Evolutionary conservation across 2,888 invertebrate genomes (phyloP).

Genomic region (Sphaeridia pumilis): DNA sequence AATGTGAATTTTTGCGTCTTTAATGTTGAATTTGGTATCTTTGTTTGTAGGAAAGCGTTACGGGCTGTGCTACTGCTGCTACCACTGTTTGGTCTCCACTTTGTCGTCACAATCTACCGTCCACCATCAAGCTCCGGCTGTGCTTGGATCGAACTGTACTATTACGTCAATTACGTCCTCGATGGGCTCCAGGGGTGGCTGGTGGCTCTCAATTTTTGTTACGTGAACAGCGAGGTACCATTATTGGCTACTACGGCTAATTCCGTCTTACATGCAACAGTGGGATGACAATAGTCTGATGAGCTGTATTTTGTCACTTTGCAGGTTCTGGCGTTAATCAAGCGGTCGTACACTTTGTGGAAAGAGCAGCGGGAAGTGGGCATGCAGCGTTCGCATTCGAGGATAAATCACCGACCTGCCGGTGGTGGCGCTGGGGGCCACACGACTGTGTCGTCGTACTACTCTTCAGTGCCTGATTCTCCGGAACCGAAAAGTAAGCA

Average conservation of each 20-base stretch:
- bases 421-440: conserved; percentile 20
- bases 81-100: conserved; percentile 45
- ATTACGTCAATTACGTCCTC: conserved; percentile 40
- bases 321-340: conserved; percentile 28
- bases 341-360: conserved; percentile 25
- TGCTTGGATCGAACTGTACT: conserved; percentile 39
- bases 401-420: not conserved
- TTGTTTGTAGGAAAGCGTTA: conserved; percentile 41
- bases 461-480: conserved; percentile 34
- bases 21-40: too few relatives aligned
- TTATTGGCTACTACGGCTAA: not conserved
- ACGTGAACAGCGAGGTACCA: conserved; percentile 40
- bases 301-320: not conserved
- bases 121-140: conserved; percentile 36
- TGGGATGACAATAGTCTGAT: not conserved
- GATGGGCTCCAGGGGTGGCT: conserved; percentile 42
- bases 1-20: not conserved
- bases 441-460: conserved; percentile 30
- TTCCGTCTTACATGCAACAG: not conserved
- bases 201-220: conserved; percentile 41
- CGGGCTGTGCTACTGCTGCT: conserved; percentile 43
- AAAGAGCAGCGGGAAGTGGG: conserved; percentile 20
- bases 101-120: conserved; percentile 42
- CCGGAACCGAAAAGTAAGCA: conserved; percentile 24
- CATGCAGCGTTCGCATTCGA: conserved; percentile 2